A percentile compares a stretch with the other conserved stretches of the same genome.
These are phyloP conservation scores for Eriosoma lanigerum DNA, from an alignment of 1,140 invertebrate species.

Conservation along the genomic window DNA sequence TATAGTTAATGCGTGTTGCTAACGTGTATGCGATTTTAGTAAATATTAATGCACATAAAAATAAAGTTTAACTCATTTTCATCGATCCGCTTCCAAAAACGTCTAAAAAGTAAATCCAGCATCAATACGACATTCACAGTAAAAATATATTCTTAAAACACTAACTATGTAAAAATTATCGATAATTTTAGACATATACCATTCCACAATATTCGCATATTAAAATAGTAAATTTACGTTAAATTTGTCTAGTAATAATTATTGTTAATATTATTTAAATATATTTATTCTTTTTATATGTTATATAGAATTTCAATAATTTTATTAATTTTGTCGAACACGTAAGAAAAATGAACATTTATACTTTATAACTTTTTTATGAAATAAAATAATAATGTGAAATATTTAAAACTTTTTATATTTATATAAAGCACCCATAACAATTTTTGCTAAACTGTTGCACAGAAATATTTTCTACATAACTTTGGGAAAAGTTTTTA, in stretches of 20 bases:
- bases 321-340: neutral
- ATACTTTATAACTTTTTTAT: neutral
- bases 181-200: too few species aligned
- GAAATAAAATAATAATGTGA: neutral
- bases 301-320: neutral
- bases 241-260: too few species aligned
- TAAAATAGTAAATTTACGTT: too few species aligned
- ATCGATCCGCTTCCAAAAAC: neutral
- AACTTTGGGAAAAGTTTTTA: conserved; percentile 7
- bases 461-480: conserved; percentile 4
- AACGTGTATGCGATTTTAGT: neutral
- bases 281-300: too few species aligned
- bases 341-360: neutral
- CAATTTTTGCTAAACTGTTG: neutral
- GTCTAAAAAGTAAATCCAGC: too few species aligned
- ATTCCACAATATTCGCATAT: too few species aligned
- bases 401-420: neutral
- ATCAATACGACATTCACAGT: too few species aligned
- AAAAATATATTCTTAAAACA: neutral
- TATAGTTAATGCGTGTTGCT: neutral
- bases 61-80: neutral
- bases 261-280: too few species aligned
- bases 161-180: neutral
- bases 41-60: neutral
- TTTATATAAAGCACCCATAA: neutral